Percentiles rank a stretch among this genome's conserved stretches.
phyloP scores from a whole-genome alignment of 2,888 invertebrate species.

The Stenichneumon culpator region DNA sequence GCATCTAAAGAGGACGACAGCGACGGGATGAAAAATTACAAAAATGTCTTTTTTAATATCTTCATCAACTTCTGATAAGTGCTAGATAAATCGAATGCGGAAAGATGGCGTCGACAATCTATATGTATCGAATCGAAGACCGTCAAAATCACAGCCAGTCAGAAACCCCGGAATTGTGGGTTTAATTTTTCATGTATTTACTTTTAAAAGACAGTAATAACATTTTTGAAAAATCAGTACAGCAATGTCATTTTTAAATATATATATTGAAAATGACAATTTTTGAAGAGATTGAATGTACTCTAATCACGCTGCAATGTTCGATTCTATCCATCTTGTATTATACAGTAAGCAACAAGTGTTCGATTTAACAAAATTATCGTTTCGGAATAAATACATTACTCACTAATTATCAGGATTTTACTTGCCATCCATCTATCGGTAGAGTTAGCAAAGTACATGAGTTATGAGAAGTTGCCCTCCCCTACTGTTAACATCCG shows the following conservation, averaged over 20 bases:
- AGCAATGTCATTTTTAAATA: neutral
- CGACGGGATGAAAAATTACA: neutral
- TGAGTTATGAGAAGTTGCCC: neutral
- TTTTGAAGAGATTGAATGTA: neutral
- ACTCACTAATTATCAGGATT: neutral
- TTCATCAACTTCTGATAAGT: conserved; percentile 6
- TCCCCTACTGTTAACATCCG: neutral
- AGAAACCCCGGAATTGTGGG: no score
- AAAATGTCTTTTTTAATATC: conserved; percentile 2
- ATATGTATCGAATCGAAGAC: neutral
- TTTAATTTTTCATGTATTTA: no score
- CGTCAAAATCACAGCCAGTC: neutral
- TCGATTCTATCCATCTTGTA: neutral
- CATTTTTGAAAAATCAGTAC: neutral
- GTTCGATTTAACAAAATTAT: neutral
- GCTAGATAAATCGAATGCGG: neutral
- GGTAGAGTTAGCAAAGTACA: neutral
- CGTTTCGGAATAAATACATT: neutral
- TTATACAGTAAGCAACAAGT: neutral
- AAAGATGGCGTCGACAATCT: neutral
- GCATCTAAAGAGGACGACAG: neutral
- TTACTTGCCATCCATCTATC: neutral
- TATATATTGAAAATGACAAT: neutral
- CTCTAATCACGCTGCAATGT: neutral
- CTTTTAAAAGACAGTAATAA: neutral